These are phyloP conservation scores for Apis florea DNA, from an alignment of 1,140 invertebrate species.

Conservation along the genomic window DNA sequence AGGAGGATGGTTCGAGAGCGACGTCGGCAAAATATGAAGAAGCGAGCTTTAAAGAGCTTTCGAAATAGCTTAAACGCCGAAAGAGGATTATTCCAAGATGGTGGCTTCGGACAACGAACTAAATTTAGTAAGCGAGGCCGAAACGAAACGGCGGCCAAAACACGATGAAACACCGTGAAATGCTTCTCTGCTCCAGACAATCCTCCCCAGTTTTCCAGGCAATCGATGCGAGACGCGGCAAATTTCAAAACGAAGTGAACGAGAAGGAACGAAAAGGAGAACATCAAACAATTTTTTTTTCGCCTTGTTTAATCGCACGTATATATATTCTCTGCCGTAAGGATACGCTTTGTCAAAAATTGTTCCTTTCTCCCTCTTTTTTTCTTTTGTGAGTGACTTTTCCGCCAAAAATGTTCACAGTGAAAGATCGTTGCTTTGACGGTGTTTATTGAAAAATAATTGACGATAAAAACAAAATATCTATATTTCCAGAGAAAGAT, in stretches of 20 bases:
- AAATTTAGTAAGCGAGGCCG: constrained; percentile 68
- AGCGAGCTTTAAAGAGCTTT: constrained; percentile 62
- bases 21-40: constrained; percentile 50
- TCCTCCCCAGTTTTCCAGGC: constrained; percentile 39
- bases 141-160: constrained; percentile 61
- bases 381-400: no score
- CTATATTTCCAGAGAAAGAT: no score
- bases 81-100: constrained; percentile 73
- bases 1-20: background rate
- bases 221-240: constrained; percentile 22
- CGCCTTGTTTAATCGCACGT: background rate
- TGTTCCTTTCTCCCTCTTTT: no score
- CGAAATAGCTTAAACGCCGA: constrained; percentile 69
- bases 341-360: no score
- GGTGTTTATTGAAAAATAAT: no score
- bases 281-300: background rate
- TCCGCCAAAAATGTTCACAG: no score
- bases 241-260: background rate
- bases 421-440: no score
- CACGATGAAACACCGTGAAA: constrained; percentile 61
- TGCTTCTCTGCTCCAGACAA: constrained; percentile 15
- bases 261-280: no score
- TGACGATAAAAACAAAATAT: no score
- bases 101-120: constrained; percentile 62
- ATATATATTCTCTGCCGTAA: no score